Conservation (phyloP, 2,113 vertebrate genomes). For the Elgaria multicarinata region DNA sequence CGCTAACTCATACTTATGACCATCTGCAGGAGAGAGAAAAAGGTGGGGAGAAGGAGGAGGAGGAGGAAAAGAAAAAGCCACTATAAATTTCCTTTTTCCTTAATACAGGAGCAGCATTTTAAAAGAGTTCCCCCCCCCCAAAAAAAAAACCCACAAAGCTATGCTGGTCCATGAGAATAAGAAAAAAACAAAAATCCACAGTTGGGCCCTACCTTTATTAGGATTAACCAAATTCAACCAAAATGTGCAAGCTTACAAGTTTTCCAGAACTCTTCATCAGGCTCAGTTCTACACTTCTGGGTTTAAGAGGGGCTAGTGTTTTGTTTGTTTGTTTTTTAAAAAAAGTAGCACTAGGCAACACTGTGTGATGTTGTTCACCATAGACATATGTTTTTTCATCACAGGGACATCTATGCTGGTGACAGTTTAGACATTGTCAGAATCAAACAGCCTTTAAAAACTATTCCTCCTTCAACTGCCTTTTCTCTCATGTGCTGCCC, state of each 20-base stretch:
- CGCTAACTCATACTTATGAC: conserved; percentile 65
- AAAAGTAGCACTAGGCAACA: conserved; percentile 25
- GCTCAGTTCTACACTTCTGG: no score
- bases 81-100: conserved; percentile 65
- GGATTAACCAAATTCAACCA: no score
- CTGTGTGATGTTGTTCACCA: conserved; percentile 6
- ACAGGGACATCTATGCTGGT: not conserved
- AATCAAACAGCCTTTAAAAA: conserved; percentile 16
- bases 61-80: conserved; percentile 33
- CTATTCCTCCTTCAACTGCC: not conserved
- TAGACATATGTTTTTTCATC: rapidly evolving
- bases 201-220: no score
- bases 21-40: conserved; percentile 44
- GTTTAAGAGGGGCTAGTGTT: conserved; percentile 22
- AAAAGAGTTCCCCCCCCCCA: no score
- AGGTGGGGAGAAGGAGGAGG: not conserved
- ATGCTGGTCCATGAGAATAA: no score
- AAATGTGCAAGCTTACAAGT: no score
- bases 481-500: not conserved
- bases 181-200: no score
- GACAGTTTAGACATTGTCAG: not conserved
- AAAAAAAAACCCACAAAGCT: no score
- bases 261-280: no score
- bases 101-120: conserved; percentile 52
- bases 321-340: no score